A percentile compares a stretch with the other conserved stretches of the same genome.
Conservation (phyloP, 2,113 vertebrate species). For the Cacatua alba region DNA sequence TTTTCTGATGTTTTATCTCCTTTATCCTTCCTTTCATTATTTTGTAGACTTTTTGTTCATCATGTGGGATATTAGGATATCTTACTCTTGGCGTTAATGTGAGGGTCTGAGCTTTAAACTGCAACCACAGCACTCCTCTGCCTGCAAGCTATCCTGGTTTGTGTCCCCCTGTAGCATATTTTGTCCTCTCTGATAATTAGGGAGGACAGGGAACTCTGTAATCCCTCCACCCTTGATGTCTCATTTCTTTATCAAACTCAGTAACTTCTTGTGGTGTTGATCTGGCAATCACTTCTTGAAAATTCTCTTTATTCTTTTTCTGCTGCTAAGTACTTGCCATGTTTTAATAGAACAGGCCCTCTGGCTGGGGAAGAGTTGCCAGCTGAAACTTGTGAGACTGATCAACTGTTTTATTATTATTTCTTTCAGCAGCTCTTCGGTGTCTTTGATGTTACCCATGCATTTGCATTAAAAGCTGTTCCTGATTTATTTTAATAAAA, state of each 20-base stretch:
- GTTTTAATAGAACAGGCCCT: slow-evolving; percentile 35
- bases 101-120: neutral
- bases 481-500: slow-evolving; percentile 43
- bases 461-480: slow-evolving; percentile 33
- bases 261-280: slow-evolving; percentile 10
- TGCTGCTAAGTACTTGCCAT: slow-evolving; percentile 3
- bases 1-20: neutral
- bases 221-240: neutral
- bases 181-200: neutral
- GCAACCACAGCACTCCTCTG: neutral
- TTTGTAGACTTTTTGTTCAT: neutral
- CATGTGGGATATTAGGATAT: neutral
- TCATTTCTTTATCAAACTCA: slow-evolving; percentile 33
- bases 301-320: slow-evolving; percentile 61
- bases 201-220: neutral
- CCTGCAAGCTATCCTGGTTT: neutral
- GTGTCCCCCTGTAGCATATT: neutral
- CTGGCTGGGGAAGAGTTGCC: slow-evolving; percentile 19
- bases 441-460: slow-evolving; percentile 38
- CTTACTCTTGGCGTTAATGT: neutral
- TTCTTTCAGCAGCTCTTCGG: slow-evolving; percentile 23
- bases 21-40: neutral
- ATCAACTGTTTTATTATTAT: slow-evolving; percentile 15
- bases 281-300: slow-evolving; percentile 33
- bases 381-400: slow-evolving; percentile 7